These are phyloP conservation scores for Nineta flava DNA, from an alignment of 2,888 invertebrate species.

Conservation along the genomic window DNA sequence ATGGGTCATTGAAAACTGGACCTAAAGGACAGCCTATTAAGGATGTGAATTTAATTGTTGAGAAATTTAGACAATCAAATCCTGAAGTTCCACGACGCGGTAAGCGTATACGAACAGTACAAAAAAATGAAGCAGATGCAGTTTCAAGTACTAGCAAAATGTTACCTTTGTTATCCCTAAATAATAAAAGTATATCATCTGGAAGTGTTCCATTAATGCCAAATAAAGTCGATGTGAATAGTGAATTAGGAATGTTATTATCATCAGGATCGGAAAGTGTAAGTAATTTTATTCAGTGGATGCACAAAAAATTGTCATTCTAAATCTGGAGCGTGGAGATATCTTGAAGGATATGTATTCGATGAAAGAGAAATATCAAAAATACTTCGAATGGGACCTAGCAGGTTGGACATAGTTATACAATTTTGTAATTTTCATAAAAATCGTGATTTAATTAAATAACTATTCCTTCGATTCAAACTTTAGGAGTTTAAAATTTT, in stretches of 20 bases:
- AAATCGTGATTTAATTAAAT: too few relatives aligned
- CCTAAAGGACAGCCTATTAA: slow-evolving; percentile 37
- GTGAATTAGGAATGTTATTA: slow-evolving; percentile 23
- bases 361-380: too few relatives aligned
- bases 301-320: background rate
- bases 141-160: slow-evolving; percentile 7
- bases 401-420: too few relatives aligned
- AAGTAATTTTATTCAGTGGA: slow-evolving; percentile 15
- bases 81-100: slow-evolving; percentile 58
- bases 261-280: slow-evolving; percentile 22
- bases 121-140: slow-evolving; percentile 22
- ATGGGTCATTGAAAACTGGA: slow-evolving; percentile 4
- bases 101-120: slow-evolving; percentile 39
- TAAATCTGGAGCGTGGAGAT: background rate
- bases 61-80: slow-evolving; percentile 41
- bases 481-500: too few relatives aligned
- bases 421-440: too few relatives aligned
- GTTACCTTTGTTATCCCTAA: background rate
- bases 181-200: background rate
- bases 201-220: slow-evolving; percentile 7
- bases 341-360: too few relatives aligned
- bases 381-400: too few relatives aligned
- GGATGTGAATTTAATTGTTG: slow-evolving; percentile 68
- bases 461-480: too few relatives aligned
- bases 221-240: slow-evolving; percentile 19